A percentile compares a stretch with the other conserved stretches of the same genome.
Evolutionary conservation across 2,113 vertebrate genomes (phyloP).

Genomic region (Myrmophylax atrothorax): DNA sequence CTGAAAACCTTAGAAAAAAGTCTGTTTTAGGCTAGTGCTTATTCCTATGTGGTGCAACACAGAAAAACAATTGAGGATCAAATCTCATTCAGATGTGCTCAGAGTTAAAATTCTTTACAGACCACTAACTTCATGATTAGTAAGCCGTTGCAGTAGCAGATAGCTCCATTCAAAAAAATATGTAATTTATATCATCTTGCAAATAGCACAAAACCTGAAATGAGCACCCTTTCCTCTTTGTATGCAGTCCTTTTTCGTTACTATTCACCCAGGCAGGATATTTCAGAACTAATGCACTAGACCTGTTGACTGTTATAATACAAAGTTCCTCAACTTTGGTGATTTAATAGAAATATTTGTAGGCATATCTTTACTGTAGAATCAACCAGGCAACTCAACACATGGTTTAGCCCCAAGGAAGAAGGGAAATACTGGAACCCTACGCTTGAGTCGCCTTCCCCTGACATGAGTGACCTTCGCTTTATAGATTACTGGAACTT

Average conservation of each 20-base stretch:
- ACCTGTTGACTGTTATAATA: background rate
- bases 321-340: background rate
- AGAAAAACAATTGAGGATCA: background rate
- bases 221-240: background rate
- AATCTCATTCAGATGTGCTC: background rate
- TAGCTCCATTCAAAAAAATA: background rate
- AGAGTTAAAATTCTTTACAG: conserved; percentile 1
- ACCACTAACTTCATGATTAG: background rate
- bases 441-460: background rate
- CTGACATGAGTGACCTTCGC: accelerated
- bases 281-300: background rate
- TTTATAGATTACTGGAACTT: background rate
- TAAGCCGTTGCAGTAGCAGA: background rate
- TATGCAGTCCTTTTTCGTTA: background rate
- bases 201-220: background rate
- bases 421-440: background rate
- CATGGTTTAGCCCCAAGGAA: background rate
- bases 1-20: background rate
- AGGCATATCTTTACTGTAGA: background rate
- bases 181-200: background rate
- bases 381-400: background rate
- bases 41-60: background rate
- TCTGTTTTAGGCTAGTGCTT: background rate
- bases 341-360: background rate
- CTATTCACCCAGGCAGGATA: background rate